Evolutionary conservation across 2,888 invertebrate genomes (phyloP), one percentile per base, ranked within the genome.

Genomic region (Zonitis immaculata): DNA sequence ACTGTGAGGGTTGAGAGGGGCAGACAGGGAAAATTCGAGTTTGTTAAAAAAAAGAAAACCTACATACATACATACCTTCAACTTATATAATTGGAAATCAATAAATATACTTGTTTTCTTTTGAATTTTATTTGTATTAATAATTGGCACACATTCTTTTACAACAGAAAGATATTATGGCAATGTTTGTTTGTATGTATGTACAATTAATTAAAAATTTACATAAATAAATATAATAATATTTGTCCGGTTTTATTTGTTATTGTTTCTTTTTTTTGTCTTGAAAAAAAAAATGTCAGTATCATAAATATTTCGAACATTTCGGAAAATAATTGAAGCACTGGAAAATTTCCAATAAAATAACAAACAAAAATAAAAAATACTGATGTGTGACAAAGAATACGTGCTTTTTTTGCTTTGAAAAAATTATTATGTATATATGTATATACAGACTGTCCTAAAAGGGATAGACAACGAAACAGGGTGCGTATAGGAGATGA

Each of bases 121-220:
- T 39, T 18, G 11, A 39, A 39, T 39, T 72, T 73, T 73, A 71
- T 72, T 74, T 74, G 69, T 73, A 74, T 73, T 74, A 73, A 75
- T 73, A 70, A 73, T 75, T 74, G 75, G 75, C 74, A 75, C 75
- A 74, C 74, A 75, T 75, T 74, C 70, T 73, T 72, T 74, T 73
- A 72, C 69, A 71, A 71, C 70, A 71, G 65, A 70, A 70, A 68
- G 68, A 67, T 39, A 20, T 70, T 70, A 69, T 71, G 72, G 71
- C 72, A 68, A 72, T 70, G 67, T 35, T 35, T 35, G 16, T 72
- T 69, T 72, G 72, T 71, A 72, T 35, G 16, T 72, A 69, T 72
- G 72, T 71, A 72, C 70, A 72, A 66, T 66, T 65, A n/a, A n/a
- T 66, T 69, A 66, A 67, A 63, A 64, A 69, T 60, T 63, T 62